Base-by-base conservation (phyloP, 2,888 invertebrate genomes). In the Lycaena phlaeas region DNA sequence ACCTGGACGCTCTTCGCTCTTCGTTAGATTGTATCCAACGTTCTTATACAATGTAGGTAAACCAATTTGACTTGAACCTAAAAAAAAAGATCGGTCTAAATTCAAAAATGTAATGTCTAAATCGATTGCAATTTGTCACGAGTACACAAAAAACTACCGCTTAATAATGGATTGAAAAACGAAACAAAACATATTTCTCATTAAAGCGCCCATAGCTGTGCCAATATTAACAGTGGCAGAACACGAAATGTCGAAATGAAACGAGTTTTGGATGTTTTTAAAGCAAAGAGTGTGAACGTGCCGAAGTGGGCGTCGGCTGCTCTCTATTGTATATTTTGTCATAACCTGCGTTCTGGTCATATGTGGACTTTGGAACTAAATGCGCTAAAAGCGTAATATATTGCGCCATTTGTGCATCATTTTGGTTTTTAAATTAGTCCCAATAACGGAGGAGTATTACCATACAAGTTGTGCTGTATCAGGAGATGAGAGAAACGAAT, bases 201-300 rank as follows among this genome's bases (percentile, higher is more conserved):
- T 51, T 49, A 49, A 43, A 38, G 34, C 34, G 42, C 41, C 44
- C 59, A 56, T 59, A 59, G 61, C 61, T 59, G 59, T 59, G 46
- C 51, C 59, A 62, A 67, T 64, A 61, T 64, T 60, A 57, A 54
- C 61, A 53, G 59, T 59, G 52, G 55, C n/a, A 40, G 40, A 40
- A 43, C 41, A 42, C 47, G 44, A 46, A 53, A 57, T 44, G 53
- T 52, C 53, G 56, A 57, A 65, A 64, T 62, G 58, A 59, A 67
- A 62, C 59, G 57, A 64, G 65, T 63, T 69, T 68, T 59, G 53
- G 60, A 54, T 41, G 53, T 52, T 55, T 59, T 59, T 61, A 59
- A 57, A 64, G 62, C 53, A 57, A 57, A 57, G 53, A 45, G 44
- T 43, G 45, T 44, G 51, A 45, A 52, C 56, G 56, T 59, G 58